phyloP scores from a whole-genome alignment of 37 sponge, comb jelly and placozoan genomes.

The Axinella damicornis region DNA sequence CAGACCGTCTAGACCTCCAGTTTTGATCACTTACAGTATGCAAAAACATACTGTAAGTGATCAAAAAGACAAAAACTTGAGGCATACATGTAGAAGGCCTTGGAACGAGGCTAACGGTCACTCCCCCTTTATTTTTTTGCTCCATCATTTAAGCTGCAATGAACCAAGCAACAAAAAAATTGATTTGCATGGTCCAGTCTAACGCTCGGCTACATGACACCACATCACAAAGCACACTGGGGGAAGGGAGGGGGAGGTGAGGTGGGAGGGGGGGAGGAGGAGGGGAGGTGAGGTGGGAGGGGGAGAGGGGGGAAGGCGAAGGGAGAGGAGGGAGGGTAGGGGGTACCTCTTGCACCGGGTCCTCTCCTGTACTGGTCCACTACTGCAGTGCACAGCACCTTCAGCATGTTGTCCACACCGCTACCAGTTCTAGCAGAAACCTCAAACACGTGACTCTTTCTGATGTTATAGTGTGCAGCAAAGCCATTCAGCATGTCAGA shows the following conservation, averaged over 20 bases:
- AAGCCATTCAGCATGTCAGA: constrained; percentile 34
- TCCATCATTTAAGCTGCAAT: too few species aligned
- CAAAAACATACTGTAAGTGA: too few species aligned
- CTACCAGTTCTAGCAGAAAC: constrained; percentile 62
- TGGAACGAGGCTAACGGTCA: too few species aligned
- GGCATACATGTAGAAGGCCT: too few species aligned
- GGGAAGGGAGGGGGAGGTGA: not conserved
- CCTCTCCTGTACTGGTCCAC: constrained; percentile 10
- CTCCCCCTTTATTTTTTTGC: too few species aligned
- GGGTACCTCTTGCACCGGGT: not conserved
- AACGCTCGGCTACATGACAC: too few species aligned
- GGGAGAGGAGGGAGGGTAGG: not conserved
- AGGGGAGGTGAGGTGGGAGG: not conserved
- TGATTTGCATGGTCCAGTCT: too few species aligned
- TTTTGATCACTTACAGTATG: too few species aligned
- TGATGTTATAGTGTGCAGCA: constrained; percentile 33
- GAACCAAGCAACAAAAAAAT: too few species aligned
- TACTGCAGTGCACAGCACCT: constrained; percentile 15
- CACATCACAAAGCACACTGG: too few species aligned
- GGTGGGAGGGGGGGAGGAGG: not conserved
- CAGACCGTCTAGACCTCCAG: too few species aligned
- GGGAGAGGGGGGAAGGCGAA: not conserved
- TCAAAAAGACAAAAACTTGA: too few species aligned
- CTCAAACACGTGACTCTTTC: constrained; percentile 31
- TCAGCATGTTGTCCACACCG: constrained; percentile 51